A percentile compares a stretch with the other conserved stretches of the same genome.
Evolutionary conservation across 2,113 vertebrate species (phyloP).

Genomic region (Boleophthalmus pectinirostris): DNA sequence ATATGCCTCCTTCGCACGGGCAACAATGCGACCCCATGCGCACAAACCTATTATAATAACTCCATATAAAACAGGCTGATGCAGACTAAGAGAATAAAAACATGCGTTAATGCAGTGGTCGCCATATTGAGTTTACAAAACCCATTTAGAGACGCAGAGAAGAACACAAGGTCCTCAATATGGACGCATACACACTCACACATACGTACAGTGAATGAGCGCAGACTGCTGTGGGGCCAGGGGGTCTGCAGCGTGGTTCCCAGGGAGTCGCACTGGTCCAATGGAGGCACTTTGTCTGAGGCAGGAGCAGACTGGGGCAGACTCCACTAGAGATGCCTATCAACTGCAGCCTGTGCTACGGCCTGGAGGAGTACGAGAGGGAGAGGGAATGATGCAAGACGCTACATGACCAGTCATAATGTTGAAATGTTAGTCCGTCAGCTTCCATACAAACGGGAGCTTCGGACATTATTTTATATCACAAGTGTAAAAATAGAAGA

Average conservation of each 20-base stretch:
- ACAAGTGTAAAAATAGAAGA: constrained; percentile 22
- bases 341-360: constrained; percentile 73
- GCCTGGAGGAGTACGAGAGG: constrained; percentile 63
- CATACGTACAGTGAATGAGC: constrained; percentile 11
- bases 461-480: constrained; percentile 9
- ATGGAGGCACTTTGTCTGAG: constrained; percentile 83
- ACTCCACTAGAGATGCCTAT: constrained; percentile 83
- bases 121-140: constrained; percentile 59
- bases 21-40: constrained; percentile 20
- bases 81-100: constrained; percentile 28
- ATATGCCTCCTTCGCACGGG: constrained; percentile 37
- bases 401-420: constrained; percentile 30
- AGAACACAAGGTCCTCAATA: constrained; percentile 59
- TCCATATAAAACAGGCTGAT: constrained; percentile 6
- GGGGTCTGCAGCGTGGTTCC: constrained; percentile 76
- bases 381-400: constrained; percentile 41
- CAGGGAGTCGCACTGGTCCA: constrained; percentile 76
- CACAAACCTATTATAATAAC: constrained; percentile 35
- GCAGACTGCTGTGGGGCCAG: constrained; percentile 58
- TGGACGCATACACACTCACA: constrained; percentile 37
- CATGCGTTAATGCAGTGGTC: constrained; percentile 39
- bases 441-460: constrained; percentile 6
- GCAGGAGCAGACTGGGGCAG: constrained; percentile 77
- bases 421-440: constrained; percentile 20
- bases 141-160: constrained; percentile 39